These are phyloP conservation scores for Poecilia latipinna DNA, from an alignment of 2,113 vertebrate genomes.

Conservation along the genomic window DNA sequence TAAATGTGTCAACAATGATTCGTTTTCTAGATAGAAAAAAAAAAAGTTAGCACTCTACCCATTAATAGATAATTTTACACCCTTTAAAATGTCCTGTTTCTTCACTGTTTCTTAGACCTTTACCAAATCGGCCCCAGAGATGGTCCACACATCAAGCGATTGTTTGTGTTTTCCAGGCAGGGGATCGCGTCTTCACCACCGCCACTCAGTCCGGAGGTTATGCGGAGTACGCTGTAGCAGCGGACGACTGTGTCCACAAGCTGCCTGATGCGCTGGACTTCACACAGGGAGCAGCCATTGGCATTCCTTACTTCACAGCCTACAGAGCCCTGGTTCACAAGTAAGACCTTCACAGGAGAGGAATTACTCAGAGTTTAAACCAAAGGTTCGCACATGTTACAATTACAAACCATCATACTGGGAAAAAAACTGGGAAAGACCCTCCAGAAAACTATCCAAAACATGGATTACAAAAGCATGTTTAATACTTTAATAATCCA, in stretches of 20 bases:
- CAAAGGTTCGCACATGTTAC: neutral
- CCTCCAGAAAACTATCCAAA: neutral
- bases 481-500: too few species aligned
- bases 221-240: conserved; percentile 86
- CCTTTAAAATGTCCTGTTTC: neutral
- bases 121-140: neutral
- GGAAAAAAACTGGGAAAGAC: neutral
- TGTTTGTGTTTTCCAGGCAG: conserved; percentile 77
- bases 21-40: neutral
- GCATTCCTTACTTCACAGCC: conserved; percentile 92
- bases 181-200: conserved; percentile 89
- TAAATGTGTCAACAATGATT: neutral
- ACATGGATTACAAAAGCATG: neutral
- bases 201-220: conserved; percentile 87
- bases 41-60: neutral
- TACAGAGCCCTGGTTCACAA: conserved; percentile 91
- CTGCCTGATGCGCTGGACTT: conserved; percentile 84
- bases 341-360: conserved; percentile 72
- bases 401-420: neutral
- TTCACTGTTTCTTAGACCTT: neutral
- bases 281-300: conserved; percentile 88
- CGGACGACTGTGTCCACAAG: conserved; percentile 78
- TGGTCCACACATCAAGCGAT: neutral
- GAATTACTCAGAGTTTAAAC: neutral
- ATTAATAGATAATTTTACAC: neutral